Evolutionary conservation across 2,113 vertebrate genomes (phyloP).

Genomic region (Poeciliopsis prolifica): DNA sequence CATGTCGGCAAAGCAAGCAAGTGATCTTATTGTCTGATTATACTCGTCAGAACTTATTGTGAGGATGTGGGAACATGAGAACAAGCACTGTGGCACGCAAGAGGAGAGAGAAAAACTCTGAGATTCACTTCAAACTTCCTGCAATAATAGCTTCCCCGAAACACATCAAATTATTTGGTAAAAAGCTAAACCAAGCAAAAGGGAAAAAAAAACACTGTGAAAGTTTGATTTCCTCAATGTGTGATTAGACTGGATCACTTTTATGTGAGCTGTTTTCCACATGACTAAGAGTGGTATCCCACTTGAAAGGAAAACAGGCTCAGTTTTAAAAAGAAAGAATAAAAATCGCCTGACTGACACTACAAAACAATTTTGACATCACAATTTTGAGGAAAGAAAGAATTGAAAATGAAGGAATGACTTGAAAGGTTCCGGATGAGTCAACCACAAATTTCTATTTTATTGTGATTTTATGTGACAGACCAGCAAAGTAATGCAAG

Average conservation of each 20-base stretch:
- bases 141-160: slow-evolving; percentile 13
- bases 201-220: slow-evolving; percentile 23
- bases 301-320: slow-evolving; percentile 42
- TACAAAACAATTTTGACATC: slow-evolving; percentile 8
- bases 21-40: not conserved
- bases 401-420: not conserved
- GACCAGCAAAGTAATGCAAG: not conserved
- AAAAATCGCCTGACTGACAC: slow-evolving; percentile 40
- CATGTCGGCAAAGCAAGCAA: not conserved
- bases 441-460: not conserved
- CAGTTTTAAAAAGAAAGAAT: slow-evolving; percentile 4
- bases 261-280: slow-evolving; percentile 53
- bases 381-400: slow-evolving; percentile 2
- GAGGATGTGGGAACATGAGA: not conserved
- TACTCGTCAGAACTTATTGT: not conserved
- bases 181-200: slow-evolving; percentile 13
- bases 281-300: slow-evolving; percentile 15
- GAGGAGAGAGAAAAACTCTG: not conserved
- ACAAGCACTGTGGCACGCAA: not conserved
- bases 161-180: not conserved
- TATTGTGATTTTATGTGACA: not conserved
- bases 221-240: slow-evolving; percentile 59
- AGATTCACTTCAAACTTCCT: slow-evolving; percentile 18
- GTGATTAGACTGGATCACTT: slow-evolving; percentile 58
- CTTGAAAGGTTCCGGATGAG: not conserved